Base-by-base conservation (phyloP, 1,140 invertebrate genomes). In the Zaprionus ghesquierei region DNA sequence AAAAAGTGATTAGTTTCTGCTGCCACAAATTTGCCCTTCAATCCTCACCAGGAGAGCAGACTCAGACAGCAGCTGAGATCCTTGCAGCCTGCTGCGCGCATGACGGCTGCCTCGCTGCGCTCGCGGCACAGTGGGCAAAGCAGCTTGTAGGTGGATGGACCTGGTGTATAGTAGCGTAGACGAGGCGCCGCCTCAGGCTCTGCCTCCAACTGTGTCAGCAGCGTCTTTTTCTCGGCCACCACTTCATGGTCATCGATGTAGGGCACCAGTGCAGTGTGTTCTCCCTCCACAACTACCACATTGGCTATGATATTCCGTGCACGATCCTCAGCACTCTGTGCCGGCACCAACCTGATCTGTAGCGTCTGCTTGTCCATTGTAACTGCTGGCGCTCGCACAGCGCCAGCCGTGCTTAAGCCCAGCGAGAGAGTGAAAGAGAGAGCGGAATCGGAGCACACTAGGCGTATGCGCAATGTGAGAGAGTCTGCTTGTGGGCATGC, bases 281-380 rank as follows among this genome's bases (percentile, higher is more conserved):
- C 69, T n/a, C 74, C 84, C 70, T 78, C 62, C 15, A 91, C 78
- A 12, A 91, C 62, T n/a, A 91, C 78, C 13, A 91, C 66, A 72
- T 91, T 90, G 33, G 90, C 90, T 3, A 91, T 77, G 20, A 91
- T 90, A 51, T 91, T 90, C 12, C 79, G 76, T 20, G 77, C 73
- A 13, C 77, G 84, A 51, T 91, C 87, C 51, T 91, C 90, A 5
- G 73, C 78, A 1, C 84, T 84, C n/a, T 59, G 31, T 2, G 90
- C 78, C 15, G 90, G 90, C 63, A 91, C 44, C 68, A 91, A 59
- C 31, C 73, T 85, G 56, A 91, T 84, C 69, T 89, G 79, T 29
- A 91, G 49, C 23, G 79, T 80, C 71, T 81, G 69, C 74, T 75
- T 71, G 49, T 89, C 84, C 82, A 89, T 89, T 70, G 62, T 72